Evolutionary conservation across 2,113 vertebrate genomes (phyloP), one percentile per base, ranked within the genome.

Genomic region (Perognathus longimembris): DNA sequence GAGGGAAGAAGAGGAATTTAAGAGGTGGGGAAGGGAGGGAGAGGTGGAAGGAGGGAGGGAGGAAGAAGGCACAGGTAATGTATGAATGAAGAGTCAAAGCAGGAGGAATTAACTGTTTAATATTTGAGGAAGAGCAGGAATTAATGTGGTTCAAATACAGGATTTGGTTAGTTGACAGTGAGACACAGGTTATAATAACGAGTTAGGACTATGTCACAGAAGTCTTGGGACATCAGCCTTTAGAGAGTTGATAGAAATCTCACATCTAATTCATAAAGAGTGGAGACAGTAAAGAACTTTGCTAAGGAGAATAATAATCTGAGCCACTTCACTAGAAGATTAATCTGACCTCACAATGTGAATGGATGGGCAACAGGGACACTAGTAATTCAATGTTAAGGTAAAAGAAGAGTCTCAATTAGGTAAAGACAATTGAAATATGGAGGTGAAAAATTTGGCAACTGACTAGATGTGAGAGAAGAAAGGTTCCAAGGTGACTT

Each of bases 251-350:
- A 34, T n/a, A 26, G 67, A 88, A 81, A 34, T 40, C 4, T 92
- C 24, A 63, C 40, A 59, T 86, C 63, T 91, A 89, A 91, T 86
- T 91, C 21, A 89, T 45, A 76, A 93, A 89, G 7, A 92, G 50
- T 67, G 34, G 85, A 92, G 30, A 85, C 50, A 77, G 28, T 81
- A 67, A 0, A 98, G 36, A 61, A 99, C 40, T 85, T 59, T 83
- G 28, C 69, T 81, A 78, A 75, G 9, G 36, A 50, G 30, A 75
- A 76, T 28, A 36, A 89, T 75, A 45, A 77, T 59, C 40, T 66
- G 61, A 89, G 67, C 18, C 63, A 61, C 86, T 82, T 91, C 70
- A 84, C 32, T 90, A 14, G 34, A 88, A 94, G 36, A 93, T 34
- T 74, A 69, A 88, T 76, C 36, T 93, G 61, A 77, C 36, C 89